A percentile compares a stretch with the other conserved stretches of the same genome.
phyloP scores from a whole-genome alignment of 2,113 vertebrate species.

The Xenopus laevis region DNA sequence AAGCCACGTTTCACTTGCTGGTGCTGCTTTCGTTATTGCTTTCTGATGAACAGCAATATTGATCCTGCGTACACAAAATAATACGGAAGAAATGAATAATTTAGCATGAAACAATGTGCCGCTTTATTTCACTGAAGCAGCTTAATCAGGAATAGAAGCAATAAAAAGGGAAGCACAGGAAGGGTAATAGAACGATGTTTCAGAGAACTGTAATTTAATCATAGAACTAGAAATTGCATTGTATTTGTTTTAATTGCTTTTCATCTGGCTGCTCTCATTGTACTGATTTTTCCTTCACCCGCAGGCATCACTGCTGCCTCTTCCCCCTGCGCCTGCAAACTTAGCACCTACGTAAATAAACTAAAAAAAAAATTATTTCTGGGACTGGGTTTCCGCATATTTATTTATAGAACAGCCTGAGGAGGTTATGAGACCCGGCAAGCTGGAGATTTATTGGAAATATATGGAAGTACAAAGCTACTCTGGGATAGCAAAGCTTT shows the following conservation, averaged over 20 bases:
- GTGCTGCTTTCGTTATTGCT: too few relatives aligned
- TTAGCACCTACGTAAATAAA: slow-evolving; percentile 1
- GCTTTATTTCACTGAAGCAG: too few relatives aligned
- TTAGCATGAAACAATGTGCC: too few relatives aligned
- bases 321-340: background rate
- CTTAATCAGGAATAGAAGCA: too few relatives aligned
- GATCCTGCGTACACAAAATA: too few relatives aligned
- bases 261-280: background rate
- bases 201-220: background rate
- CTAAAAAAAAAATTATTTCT: background rate
- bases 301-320: too few relatives aligned
- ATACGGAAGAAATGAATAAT: too few relatives aligned
- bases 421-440: background rate
- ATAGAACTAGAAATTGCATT: background rate
- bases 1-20: too few relatives aligned
- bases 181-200: background rate
- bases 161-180: too few relatives aligned
- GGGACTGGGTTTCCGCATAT: background rate
- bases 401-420: background rate
- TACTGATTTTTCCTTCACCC: background rate
- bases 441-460: background rate
- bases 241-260: background rate
- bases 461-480: background rate
- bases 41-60: too few relatives aligned
- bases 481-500: background rate